Evolutionary conservation across 1,140 invertebrate genomes (phyloP).

Genomic region (Drosophila tristis): DNA sequence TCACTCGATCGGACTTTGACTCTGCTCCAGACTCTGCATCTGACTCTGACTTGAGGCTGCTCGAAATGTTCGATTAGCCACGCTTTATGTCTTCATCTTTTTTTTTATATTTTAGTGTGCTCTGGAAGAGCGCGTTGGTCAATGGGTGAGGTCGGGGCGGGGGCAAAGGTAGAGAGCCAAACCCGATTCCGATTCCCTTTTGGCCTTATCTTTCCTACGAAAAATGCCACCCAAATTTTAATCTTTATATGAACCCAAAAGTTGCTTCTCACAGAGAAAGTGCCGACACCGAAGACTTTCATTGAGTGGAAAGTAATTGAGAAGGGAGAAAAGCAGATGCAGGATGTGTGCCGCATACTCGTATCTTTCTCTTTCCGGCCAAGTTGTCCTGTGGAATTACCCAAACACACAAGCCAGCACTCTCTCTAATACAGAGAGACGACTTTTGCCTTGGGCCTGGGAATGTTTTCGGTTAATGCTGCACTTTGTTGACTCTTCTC

Average conservation of each 20-base stretch:
- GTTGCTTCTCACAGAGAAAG: constrained; percentile 55
- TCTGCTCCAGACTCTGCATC: constrained; percentile 2
- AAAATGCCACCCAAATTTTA: constrained; percentile 77
- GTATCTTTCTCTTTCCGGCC: too few relatives aligned
- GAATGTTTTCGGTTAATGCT: constrained; percentile 24
- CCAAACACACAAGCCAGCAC: constrained; percentile 5
- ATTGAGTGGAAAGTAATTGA: constrained; percentile 53
- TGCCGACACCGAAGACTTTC: constrained; percentile 56
- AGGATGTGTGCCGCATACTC: constrained; percentile 19
- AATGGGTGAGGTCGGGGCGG: constrained; percentile 39
- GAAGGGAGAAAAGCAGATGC: constrained; percentile 11
- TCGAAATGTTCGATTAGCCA: constrained; percentile 81
- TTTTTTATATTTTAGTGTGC: constrained; percentile 1
- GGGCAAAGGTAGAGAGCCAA: constrained; percentile 1
- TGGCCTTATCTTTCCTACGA: constrained; percentile 68
- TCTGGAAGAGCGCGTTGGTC: constrained; percentile 31
- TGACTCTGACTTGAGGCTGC: constrained; percentile 37
- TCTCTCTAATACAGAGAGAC: too few relatives aligned
- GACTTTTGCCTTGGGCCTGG: constrained; percentile 15
- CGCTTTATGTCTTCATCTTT: constrained; percentile 81
- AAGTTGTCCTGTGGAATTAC: constrained; percentile 43
- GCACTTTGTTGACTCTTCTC: constrained; percentile 46
- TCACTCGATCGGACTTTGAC: too few relatives aligned
- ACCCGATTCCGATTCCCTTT: constrained; percentile 37
- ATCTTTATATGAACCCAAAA: constrained; percentile 61